Conservation (phyloP, 23 tunicate species). For the Pegea sp. region DNA sequence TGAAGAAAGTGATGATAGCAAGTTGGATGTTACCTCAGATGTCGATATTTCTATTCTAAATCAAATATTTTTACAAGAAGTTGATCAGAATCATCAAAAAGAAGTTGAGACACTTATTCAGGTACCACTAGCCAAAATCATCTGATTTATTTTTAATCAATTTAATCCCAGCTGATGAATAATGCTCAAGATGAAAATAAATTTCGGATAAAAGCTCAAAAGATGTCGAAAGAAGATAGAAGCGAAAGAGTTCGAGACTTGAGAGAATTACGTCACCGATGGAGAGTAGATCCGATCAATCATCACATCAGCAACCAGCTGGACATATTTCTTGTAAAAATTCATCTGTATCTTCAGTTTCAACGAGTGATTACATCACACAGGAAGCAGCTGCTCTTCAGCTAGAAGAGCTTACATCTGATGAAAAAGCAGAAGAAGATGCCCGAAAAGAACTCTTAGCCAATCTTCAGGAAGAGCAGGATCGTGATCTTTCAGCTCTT, state of each 20-base stretch:
- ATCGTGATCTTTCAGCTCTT: background rate
- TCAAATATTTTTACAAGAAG: no score
- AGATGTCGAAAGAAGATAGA: conserved; percentile 3
- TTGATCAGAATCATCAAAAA: no score
- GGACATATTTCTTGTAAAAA: conserved; percentile 30
- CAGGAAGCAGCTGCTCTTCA: conserved; percentile 65
- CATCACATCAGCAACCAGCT: no score
- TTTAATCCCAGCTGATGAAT: conserved; percentile 19
- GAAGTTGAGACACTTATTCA: no score
- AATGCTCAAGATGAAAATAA: conserved; percentile 15
- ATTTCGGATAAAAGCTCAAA: conserved; percentile 12
- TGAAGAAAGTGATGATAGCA: no score
- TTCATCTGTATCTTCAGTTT: background rate
- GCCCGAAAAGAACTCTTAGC: no score
- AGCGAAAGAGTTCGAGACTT: conserved; percentile 20
- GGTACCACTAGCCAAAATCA: background rate
- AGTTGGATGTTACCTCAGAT: no score
- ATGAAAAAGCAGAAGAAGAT: no score
- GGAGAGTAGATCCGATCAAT: conserved; percentile 79
- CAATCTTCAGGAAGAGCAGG: background rate
- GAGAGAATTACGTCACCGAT: conserved; percentile 38
- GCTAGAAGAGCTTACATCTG: no score
- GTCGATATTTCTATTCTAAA: no score
- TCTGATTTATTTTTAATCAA: background rate
- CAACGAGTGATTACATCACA: background rate